A percentile compares a stretch with the other conserved stretches of the same genome.
These are phyloP conservation scores for Canis aureus DNA, from an alignment of 2,113 vertebrate genomes.

Conservation along the genomic window DNA sequence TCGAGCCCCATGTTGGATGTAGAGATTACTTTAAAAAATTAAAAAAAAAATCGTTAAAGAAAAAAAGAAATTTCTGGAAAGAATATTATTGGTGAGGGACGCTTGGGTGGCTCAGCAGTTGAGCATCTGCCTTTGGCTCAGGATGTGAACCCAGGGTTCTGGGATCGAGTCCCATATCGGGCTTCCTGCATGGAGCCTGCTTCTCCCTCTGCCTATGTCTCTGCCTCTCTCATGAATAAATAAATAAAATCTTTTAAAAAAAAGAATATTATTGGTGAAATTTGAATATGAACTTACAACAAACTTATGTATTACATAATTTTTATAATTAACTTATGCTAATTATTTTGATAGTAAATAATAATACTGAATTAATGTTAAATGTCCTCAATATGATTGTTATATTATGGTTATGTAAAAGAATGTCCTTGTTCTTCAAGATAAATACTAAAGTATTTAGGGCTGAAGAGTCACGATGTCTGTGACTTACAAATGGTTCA, in stretches of 20 bases:
- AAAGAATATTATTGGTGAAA: slow-evolving; percentile 17
- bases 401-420: neutral
- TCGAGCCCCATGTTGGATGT: neutral
- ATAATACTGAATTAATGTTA: neutral
- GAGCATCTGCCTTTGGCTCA: too few species aligned
- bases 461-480: neutral
- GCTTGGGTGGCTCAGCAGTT: too few species aligned
- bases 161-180: too few species aligned
- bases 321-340: neutral
- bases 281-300: neutral
- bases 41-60: neutral
- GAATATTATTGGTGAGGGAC: neutral
- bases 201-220: too few species aligned
- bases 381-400: neutral
- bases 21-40: neutral
- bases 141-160: too few species aligned
- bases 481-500: neutral
- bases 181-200: too few species aligned
- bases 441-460: neutral
- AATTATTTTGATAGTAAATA: neutral
- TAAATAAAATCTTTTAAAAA: too few species aligned
- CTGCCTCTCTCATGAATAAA: too few species aligned
- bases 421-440: neutral
- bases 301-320: neutral
- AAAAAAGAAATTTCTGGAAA: neutral